Percentiles rank a stretch among this genome's conserved stretches.
These are phyloP conservation scores for Carassius carassius DNA, from an alignment of 2,113 vertebrate genomes.

Conservation along the genomic window DNA sequence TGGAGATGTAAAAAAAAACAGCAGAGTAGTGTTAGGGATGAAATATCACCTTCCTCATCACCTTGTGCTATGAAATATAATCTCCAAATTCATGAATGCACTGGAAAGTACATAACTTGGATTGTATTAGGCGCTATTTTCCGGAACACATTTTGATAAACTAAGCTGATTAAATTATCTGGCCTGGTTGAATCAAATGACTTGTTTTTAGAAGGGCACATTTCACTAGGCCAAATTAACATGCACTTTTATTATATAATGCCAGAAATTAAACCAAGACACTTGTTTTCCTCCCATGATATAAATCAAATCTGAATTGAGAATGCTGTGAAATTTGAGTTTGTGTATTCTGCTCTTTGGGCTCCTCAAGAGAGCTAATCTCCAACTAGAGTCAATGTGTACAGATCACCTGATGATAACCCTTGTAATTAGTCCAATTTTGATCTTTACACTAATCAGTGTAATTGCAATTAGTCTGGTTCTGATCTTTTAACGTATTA, in stretches of 20 bases:
- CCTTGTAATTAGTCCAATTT: conserved; percentile 47
- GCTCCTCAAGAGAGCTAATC: background rate
- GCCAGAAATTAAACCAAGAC: conserved; percentile 5
- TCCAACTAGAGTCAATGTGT: background rate
- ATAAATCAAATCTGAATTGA: background rate
- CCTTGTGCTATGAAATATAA: background rate
- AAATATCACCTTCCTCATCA: background rate
- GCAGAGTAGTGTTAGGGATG: background rate
- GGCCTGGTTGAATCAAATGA: background rate
- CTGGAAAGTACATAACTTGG: background rate
- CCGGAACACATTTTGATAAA: background rate
- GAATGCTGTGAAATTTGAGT: background rate
- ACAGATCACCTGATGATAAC: conserved; percentile 48
- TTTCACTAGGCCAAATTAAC: background rate
- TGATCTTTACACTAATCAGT: conserved; percentile 27
- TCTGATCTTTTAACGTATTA: conserved; percentile 36
- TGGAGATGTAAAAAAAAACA: conserved; percentile 7
- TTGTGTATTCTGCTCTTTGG: background rate
- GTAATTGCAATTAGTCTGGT: conserved; percentile 47
- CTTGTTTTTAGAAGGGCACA: background rate
- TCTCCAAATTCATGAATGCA: background rate
- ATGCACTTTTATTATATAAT: background rate
- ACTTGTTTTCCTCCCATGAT: background rate
- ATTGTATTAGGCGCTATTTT: background rate
- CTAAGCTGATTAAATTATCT: background rate